Base-by-base conservation (phyloP, 2,888 invertebrate species). In the Orthonevra nobilis region DNA sequence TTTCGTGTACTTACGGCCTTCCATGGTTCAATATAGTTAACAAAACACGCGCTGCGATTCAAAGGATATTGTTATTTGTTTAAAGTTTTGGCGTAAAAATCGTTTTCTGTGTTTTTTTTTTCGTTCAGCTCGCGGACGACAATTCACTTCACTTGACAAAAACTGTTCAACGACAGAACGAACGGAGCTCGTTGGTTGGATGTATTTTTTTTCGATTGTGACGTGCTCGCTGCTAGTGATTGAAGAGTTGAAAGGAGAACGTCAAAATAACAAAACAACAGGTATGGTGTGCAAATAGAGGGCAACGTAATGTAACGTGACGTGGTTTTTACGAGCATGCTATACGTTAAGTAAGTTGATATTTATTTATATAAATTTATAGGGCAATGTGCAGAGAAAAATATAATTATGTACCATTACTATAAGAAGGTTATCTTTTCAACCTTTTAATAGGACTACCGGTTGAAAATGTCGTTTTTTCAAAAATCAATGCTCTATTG, bases 141-240 rank as follows among this genome's bases (percentile, higher is more conserved):
- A 66, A 66, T 52, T 28, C 36, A 64, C 72, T 52, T 58, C 77
- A 72, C 72, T 72, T 66, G 12, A 32, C 63, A 38, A 63, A 75
- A 70, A 75, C 63, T 77, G 34, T 58, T 70, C 70, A 52, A 50
- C 70, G 63, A 34, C 68, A 20, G 46, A 38, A 46, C 46, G 32
- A 42, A 60, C 28, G 38, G 32, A 34, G 52, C 44, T 77, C 70
- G 75, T 77, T 32, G 9, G 14, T 69, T 52, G n/a, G n/a, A n/a
- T 56, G 63, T 61, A 19, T 70, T 32, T 48, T 14, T 10, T 4
- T 17, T 50, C 15, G 28, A 50, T n/a, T 34, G 17, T 44, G 44
- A 64, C 42, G 17, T 56, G 40, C 48, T 48, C 2, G 34, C 50
- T 64, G 58, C 63, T 63, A 77, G 70, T 61, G 63, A 70, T 50